Evolutionary conservation across 2,113 vertebrate genomes (phyloP).

Genomic region (Gorilla gorilla): DNA sequence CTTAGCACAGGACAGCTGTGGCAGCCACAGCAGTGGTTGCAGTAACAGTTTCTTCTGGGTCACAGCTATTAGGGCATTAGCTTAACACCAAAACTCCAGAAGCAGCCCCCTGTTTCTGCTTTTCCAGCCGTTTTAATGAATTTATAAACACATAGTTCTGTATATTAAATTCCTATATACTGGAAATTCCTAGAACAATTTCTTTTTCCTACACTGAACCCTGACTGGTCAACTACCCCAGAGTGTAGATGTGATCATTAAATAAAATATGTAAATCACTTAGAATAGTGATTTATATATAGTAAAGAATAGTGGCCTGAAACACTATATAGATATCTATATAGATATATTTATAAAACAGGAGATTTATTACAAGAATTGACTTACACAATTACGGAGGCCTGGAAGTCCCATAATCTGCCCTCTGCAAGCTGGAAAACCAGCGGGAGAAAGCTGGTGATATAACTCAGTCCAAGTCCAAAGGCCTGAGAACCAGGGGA

Average conservation of each 20-base stretch:
- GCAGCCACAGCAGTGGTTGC: not conserved
- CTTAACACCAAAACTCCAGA: not conserved
- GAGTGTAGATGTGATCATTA: not conserved
- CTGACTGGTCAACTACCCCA: not conserved
- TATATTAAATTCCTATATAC: not conserved
- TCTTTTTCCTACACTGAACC: not conserved
- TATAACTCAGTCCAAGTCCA: not conserved
- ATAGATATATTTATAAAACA: not conserved
- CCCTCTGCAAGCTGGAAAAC: not conserved
- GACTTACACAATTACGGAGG: not conserved
- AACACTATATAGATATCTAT: not conserved
- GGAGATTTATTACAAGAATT: not conserved
- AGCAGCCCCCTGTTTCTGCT: not conserved
- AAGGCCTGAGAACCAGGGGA: not conserved
- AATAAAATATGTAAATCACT: not conserved
- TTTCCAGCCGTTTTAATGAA: not conserved
- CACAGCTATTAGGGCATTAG: not conserved
- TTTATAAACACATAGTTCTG: not conserved
- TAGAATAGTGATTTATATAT: not conserved
- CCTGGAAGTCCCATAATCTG: not conserved
- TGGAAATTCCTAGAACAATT: not conserved
- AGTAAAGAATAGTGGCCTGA: no score
- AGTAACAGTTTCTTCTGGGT: not conserved
- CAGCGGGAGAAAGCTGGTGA: not conserved
- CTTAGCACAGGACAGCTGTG: not conserved